phyloP scores from a whole-genome alignment of 1,140 invertebrate species.

The Heliconius himera region DNA sequence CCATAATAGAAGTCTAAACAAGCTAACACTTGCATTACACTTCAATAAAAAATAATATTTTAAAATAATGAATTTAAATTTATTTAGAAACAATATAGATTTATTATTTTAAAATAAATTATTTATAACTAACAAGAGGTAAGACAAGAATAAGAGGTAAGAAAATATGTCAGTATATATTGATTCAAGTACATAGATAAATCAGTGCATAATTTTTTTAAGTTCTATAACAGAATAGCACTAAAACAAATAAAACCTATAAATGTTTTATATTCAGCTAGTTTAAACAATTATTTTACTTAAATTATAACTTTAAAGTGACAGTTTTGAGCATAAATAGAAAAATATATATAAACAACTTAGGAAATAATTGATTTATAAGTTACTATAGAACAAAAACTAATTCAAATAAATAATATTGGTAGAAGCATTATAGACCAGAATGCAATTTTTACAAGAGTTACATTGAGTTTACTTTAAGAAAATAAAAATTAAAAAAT shows the following conservation, averaged over 20 bases:
- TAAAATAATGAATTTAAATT: not conserved
- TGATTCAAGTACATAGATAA: not conserved
- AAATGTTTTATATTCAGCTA: not conserved
- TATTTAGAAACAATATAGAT: not conserved
- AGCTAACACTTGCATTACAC: not conserved
- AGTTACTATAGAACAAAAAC: too few relatives aligned
- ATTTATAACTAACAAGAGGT: not conserved
- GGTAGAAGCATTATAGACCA: too few relatives aligned
- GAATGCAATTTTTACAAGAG: too few relatives aligned
- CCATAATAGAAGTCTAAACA: not conserved
- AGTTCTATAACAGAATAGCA: not conserved
- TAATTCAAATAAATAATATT: too few relatives aligned
- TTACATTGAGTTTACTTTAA: too few relatives aligned
- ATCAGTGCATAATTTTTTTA: not conserved
- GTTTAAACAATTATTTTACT: not conserved
- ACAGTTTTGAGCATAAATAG: not conserved
- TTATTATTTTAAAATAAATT: slow-evolving; percentile 2
- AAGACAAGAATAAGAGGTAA: not conserved
- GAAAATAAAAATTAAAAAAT: not conserved
- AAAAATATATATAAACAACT: too few relatives aligned
- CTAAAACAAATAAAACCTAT: not conserved
- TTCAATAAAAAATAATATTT: not conserved
- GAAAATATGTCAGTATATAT: not conserved
- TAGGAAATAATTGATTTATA: too few relatives aligned
- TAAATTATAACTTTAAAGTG: not conserved